Evolutionary conservation across 1,140 invertebrate genomes (phyloP).

Genomic region (Bathynomus jamesi): DNA sequence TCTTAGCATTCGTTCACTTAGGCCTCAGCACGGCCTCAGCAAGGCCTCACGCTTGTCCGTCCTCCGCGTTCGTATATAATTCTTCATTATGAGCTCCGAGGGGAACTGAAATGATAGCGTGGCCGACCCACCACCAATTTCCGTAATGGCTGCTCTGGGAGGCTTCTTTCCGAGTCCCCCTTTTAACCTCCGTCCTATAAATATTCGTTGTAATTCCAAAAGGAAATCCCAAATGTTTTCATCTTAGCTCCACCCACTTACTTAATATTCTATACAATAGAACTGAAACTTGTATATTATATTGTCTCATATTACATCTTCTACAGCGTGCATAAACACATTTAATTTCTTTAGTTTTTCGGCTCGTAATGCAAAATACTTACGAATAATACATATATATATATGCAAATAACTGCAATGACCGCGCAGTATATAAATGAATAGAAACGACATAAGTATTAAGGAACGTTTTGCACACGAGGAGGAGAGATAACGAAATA

Average conservation of each 20-base stretch:
- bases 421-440: too few species aligned
- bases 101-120: background rate
- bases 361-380: too few species aligned
- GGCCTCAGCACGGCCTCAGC: too few species aligned
- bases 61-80: background rate
- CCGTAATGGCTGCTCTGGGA: background rate
- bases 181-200: background rate
- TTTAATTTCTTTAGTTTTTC: background rate
- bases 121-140: background rate
- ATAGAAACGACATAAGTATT: too few species aligned
- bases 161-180: background rate
- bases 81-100: background rate
- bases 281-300: background rate
- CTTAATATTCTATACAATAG: background rate
- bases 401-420: too few species aligned
- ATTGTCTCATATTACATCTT: background rate
- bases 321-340: background rate
- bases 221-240: background rate
- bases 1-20: too few species aligned
- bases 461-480: too few species aligned
- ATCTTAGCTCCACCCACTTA: background rate
- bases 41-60: too few species aligned
- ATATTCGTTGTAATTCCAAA: background rate
- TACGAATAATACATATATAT: background rate
- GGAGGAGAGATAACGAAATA: too few species aligned